Base-by-base conservation (phyloP, 2,888 invertebrate species). In the Clusia tigrina region DNA sequence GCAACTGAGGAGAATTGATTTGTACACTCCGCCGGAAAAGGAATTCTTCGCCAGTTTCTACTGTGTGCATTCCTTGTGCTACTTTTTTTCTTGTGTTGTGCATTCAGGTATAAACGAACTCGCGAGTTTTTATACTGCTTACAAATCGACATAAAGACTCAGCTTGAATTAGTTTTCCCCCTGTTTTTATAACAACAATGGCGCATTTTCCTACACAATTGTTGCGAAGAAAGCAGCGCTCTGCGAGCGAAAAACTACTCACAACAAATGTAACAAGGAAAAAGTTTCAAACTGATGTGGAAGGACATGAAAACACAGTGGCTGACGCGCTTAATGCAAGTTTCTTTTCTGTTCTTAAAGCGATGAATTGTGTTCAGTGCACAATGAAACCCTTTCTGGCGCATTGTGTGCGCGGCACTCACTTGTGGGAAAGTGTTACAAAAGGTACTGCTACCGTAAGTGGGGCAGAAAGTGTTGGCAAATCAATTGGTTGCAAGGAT, bases 341-440 rank as follows among this genome's bases (percentile, higher is more conserved):
- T 42, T 15, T 15, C 42, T 42, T 42, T 42, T 42, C 32, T 42
- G 42, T 42, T 32, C 6, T 12, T 32, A 32, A 32, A 32, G 12
- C 12, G 12, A 3, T n/a, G 42, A 42, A 42, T 42, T 42, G 42
- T 42, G 9, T 42, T 6, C n/a, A 9, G 9, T 32, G 42, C n/a
- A 6, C 3, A 42, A 17, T n/a, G 42, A 42, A 42, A 42, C 42
- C 42, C 42, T 42, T 42, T 42, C n/a, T 42, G n/a, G 42, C 42
- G 42, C 42, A 42, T 42, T 42, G 32, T 42, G 9, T 42, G 42
- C n/a, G 42, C n/a, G 9, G 42, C n/a, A 42, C 9, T 12, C 6
- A 32, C 32, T n/a, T 42, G 42, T 42, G 42, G 42, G 42, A 42
- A 42, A 42, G 3, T 42, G 12, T 32, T 32, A 6, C 32, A 12